phyloP scores from a whole-genome alignment of 2,113 vertebrate genomes.

The Psephotus haematonotus region DNA sequence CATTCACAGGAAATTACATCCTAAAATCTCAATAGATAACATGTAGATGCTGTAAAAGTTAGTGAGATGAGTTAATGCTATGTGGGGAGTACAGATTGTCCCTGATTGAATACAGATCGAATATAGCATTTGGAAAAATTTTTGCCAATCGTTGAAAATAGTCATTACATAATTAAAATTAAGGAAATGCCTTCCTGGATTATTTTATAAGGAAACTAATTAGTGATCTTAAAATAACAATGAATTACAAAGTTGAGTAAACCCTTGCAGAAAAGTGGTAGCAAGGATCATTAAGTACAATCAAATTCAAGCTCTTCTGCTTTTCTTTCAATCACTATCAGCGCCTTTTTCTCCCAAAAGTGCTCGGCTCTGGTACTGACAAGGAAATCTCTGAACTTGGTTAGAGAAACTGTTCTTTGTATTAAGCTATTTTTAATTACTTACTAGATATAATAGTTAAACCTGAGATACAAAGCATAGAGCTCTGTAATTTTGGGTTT shows the following conservation, averaged over 20 bases:
- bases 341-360: background rate
- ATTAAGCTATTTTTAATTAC: background rate
- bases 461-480: background rate
- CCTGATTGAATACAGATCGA: conserved; percentile 38
- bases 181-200: conserved; percentile 6
- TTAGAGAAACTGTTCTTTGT: background rate
- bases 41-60: conserved; percentile 46
- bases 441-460: background rate
- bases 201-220: background rate
- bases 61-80: conserved; percentile 57
- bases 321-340: background rate
- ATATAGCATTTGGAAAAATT: conserved; percentile 23
- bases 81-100: conserved; percentile 52
- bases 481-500: background rate
- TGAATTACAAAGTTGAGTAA: background rate
- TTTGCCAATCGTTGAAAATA: conserved; percentile 56
- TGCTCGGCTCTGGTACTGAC: accelerated
- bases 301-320: background rate
- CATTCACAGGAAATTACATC: conserved; percentile 63
- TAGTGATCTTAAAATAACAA: conserved; percentile 29
- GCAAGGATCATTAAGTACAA: background rate
- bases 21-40: conserved; percentile 50
- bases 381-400: background rate
- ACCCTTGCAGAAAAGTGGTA: background rate
- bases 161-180: conserved; percentile 51